phyloP scores from a whole-genome alignment of 2,888 invertebrate species.

The Nasonia oneida region DNA sequence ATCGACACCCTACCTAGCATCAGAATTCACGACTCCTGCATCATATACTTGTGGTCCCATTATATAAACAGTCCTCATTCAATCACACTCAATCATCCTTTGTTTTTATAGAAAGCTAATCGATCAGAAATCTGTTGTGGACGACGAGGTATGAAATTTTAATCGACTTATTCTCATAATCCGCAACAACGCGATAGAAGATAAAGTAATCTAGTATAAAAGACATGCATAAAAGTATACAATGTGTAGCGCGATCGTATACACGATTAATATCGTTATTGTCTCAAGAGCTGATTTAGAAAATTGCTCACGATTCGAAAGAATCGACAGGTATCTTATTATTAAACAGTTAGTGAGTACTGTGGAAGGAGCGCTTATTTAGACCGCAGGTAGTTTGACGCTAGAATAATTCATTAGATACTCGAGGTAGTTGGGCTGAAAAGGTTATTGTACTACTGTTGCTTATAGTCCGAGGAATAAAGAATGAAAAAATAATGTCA shows the following conservation, averaged over 20 bases:
- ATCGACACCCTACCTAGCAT: not conserved
- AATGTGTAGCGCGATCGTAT: not conserved
- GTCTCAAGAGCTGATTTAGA: not conserved
- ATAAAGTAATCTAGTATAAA: not conserved
- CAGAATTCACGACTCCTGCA: not conserved
- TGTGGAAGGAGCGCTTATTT: not conserved
- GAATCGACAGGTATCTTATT: not conserved
- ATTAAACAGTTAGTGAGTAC: not conserved
- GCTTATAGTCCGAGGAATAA: not conserved
- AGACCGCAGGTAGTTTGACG: not conserved
- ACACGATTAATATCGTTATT: constrained; percentile 4
- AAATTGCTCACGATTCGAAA: not conserved
- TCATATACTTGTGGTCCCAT: constrained; percentile 10
- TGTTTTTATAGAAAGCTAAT: not conserved
- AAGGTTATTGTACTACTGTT: constrained; percentile 1
- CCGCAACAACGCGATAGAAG: not conserved
- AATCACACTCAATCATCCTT: not conserved
- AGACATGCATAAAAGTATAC: not conserved
- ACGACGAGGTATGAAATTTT: not conserved
- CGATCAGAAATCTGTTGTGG: not conserved
- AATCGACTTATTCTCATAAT: not conserved
- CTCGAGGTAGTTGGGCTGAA: not conserved
- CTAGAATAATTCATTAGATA: not conserved
- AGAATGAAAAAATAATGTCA: not conserved
- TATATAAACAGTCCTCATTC: constrained; percentile 3